A percentile compares a stretch with the other conserved stretches of the same genome.
Evolutionary conservation across 2,888 invertebrate genomes (phyloP).

Genomic region (Parasteatoda lunata): DNA sequence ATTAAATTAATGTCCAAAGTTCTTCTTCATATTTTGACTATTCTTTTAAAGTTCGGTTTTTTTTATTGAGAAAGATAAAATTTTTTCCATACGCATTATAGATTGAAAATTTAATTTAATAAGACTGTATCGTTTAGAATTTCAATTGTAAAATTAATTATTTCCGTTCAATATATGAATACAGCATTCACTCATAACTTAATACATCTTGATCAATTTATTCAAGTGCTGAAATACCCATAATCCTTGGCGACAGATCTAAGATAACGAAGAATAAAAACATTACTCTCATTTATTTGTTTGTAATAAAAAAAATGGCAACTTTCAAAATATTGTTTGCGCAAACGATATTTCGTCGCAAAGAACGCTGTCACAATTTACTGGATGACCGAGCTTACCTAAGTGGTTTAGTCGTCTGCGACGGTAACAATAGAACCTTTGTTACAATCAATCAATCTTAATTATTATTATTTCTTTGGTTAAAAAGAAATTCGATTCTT

Average conservation of each 20-base stretch:
- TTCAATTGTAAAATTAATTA: neutral
- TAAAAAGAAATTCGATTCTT: neutral
- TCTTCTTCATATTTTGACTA: neutral
- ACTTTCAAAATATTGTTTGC: neutral
- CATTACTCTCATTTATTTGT: neutral
- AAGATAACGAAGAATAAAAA: neutral
- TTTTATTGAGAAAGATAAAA: too few species aligned
- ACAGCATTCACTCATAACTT: neutral
- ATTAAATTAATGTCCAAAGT: neutral
- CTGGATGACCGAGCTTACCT: neutral
- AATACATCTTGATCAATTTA: constrained; percentile 2
- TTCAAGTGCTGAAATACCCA: neutral
- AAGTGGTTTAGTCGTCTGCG: neutral
- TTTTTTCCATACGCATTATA: neutral
- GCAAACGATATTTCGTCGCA: neutral
- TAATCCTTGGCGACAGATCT: neutral
- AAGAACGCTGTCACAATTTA: neutral
- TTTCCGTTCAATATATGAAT: neutral
- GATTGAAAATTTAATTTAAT: neutral
- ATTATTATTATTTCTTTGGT: neutral
- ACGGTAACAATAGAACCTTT: neutral
- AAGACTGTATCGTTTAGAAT: neutral
- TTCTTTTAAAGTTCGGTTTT: neutral
- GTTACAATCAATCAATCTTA: constrained; percentile 3
- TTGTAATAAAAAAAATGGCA: neutral